phyloP scores from a whole-genome alignment of 1,140 invertebrate genomes.

The Ceratina calcarata region DNA sequence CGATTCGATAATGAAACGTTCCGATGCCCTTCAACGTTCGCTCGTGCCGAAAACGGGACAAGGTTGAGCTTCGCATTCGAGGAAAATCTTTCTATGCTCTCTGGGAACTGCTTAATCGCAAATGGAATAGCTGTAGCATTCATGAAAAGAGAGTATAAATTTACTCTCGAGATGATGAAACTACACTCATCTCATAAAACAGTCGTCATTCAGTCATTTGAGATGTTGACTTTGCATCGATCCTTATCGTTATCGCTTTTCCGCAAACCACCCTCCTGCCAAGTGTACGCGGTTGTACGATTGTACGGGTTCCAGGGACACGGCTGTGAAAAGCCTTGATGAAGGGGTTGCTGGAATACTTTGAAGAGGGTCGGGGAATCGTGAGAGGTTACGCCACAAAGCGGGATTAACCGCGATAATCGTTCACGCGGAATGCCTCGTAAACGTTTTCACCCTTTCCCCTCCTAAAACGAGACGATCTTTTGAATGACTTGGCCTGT shows the following conservation, averaged over 20 bases:
- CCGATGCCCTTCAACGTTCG: neutral
- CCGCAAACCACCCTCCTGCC: neutral
- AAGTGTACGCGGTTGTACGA: neutral
- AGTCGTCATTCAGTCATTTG: too few relatives aligned
- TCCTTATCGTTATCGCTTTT: neutral
- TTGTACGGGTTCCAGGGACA: neutral
- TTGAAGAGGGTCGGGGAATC: slow-evolving; percentile 33
- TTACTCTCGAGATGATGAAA: too few relatives aligned
- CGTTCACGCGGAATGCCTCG: slow-evolving; percentile 49
- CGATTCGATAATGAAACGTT: slow-evolving; percentile 21
- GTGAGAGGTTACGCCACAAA: slow-evolving; percentile 49
- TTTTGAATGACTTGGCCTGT: slow-evolving; percentile 40
- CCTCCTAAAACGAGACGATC: slow-evolving; percentile 38
- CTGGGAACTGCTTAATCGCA: neutral
- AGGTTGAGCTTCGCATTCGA: slow-evolving; percentile 1
- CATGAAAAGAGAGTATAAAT: too few relatives aligned
- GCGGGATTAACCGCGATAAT: slow-evolving; percentile 62
- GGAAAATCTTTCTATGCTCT: neutral
- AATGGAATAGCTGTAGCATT: neutral
- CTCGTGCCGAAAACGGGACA: neutral
- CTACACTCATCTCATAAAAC: too few relatives aligned
- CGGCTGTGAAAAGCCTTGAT: slow-evolving; percentile 34
- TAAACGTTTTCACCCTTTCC: slow-evolving; percentile 44
- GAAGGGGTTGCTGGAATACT: slow-evolving; percentile 52
- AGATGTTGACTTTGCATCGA: too few relatives aligned